Conservation (phyloP, 2,113 vertebrate species). For the Megaceryle torquata region DNA sequence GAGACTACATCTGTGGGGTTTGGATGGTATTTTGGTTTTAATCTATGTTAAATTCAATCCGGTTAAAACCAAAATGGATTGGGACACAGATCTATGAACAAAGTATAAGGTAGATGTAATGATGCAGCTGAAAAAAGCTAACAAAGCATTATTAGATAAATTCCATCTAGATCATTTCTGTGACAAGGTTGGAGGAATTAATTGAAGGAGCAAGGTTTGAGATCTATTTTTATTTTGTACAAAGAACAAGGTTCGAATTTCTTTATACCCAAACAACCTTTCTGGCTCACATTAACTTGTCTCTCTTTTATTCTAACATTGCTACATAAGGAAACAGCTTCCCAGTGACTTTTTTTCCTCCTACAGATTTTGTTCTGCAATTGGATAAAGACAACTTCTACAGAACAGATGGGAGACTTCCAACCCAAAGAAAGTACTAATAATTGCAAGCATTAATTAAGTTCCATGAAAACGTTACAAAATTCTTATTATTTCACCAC, state of each 20-base stretch:
- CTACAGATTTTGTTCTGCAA: background rate
- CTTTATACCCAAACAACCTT: background rate
- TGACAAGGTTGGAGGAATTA: background rate
- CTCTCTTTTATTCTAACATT: background rate
- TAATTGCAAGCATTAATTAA: background rate
- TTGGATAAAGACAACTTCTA: background rate
- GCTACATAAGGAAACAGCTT: background rate
- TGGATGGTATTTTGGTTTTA: background rate
- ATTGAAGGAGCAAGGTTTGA: background rate
- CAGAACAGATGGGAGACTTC: background rate
- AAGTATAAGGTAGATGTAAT: background rate
- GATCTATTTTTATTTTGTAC: background rate
- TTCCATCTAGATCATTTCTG: background rate
- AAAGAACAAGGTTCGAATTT: background rate
- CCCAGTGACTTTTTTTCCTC: no score
- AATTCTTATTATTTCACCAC: background rate
- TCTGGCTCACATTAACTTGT: background rate
- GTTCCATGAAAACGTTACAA: background rate
- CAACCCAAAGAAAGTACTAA: background rate
- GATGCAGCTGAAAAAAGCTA: background rate
- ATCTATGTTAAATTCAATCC: background rate
- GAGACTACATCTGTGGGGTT: background rate
- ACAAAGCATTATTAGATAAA: background rate
- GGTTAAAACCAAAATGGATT: background rate
- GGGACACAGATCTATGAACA: background rate